Conservation (phyloP, 2,888 invertebrate species). For the Rutpela maculata region DNA sequence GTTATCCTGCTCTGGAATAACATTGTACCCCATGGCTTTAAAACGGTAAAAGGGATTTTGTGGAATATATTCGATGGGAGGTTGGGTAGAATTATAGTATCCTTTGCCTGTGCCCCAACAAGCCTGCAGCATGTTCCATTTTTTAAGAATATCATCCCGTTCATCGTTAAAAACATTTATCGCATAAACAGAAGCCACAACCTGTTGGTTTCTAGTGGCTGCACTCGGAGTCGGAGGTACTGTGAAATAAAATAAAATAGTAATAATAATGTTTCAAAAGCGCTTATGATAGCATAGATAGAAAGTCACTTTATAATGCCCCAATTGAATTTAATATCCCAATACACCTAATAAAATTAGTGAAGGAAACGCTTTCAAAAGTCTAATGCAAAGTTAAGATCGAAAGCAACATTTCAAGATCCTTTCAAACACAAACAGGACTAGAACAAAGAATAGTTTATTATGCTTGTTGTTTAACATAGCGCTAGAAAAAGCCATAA, state of each 20-base stretch:
- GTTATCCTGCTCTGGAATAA: conserved; percentile 90
- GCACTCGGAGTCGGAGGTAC: conserved; percentile 45
- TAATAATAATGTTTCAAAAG: too few species aligned
- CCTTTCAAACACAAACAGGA: too few species aligned
- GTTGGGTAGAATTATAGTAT: conserved; percentile 86
- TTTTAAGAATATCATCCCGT: conserved; percentile 92
- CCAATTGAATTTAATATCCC: too few species aligned
- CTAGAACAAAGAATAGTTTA: too few species aligned
- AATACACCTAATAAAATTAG: too few species aligned
- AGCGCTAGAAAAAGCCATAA: too few species aligned
- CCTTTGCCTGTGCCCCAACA: conserved; percentile 91
- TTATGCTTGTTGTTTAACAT: too few species aligned
- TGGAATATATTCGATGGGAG: conserved; percentile 88
- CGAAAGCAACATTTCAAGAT: too few species aligned
- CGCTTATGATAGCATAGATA: too few species aligned
- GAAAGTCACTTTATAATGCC: too few species aligned
- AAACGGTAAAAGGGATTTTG: conserved; percentile 95
- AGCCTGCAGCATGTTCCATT: conserved; percentile 96
- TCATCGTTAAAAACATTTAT: conserved; percentile 93
- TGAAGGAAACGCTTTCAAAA: too few species aligned
- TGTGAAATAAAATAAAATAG: not conserved
- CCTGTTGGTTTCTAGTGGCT: conserved; percentile 68
- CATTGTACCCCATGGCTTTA: conserved; percentile 95
- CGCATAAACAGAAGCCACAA: conserved; percentile 74
- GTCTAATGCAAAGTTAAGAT: too few species aligned